Percentiles rank a stretch among this genome's conserved stretches.
Conservation (phyloP, 2,113 vertebrate species). For the Mustela lutreola region DNA sequence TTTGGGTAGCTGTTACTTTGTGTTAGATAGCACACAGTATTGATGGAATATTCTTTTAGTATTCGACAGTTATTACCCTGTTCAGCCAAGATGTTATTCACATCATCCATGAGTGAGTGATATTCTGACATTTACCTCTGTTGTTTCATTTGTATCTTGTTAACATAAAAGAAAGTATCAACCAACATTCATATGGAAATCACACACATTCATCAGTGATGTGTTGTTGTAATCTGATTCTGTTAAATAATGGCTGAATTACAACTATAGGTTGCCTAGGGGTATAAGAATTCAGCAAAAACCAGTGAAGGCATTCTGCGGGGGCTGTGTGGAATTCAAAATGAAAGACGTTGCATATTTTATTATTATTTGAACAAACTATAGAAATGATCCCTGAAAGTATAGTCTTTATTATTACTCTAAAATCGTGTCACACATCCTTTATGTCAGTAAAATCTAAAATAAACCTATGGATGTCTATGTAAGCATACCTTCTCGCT, state of each 20-base stretch:
- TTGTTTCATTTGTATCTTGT: conserved; percentile 22
- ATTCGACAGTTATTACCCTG: neutral
- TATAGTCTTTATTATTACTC: neutral
- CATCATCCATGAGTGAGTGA: neutral
- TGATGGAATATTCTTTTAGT: neutral
- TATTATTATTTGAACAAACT: neutral
- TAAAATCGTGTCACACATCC: neutral
- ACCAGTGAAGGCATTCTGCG: neutral
- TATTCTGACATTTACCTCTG: neutral
- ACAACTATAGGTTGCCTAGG: neutral
- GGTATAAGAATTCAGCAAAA: conserved; percentile 5
- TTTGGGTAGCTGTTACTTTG: neutral
- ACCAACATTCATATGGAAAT: neutral
- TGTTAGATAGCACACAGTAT: neutral
- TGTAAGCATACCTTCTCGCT: neutral
- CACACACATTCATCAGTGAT: neutral
- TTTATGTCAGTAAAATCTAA: neutral
- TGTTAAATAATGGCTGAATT: neutral
- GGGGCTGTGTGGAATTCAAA: neutral
- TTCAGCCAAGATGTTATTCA: neutral
- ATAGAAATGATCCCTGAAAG: too few species aligned
- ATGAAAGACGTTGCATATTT: neutral
- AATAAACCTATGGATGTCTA: neutral
- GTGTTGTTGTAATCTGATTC: neutral
- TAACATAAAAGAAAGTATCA: conserved; percentile 33